Evolutionary conservation across 2,888 invertebrate genomes (phyloP).

Genomic region (Drosophila meridionalis): DNA sequence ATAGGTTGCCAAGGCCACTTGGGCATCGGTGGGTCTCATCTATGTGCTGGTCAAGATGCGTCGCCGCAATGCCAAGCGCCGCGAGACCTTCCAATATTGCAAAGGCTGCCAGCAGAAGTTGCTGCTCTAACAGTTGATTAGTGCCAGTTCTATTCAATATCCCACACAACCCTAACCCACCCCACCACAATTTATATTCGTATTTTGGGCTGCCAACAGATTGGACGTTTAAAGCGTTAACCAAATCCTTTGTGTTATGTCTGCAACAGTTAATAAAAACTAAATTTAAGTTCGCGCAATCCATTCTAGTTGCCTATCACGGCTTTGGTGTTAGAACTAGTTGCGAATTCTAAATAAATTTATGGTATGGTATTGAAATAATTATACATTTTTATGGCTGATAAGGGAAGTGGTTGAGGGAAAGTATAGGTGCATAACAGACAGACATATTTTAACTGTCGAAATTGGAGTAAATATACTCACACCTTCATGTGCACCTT

Average conservation of each 20-base stretch:
- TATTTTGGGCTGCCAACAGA: not conserved
- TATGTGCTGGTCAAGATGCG: slow-evolving; percentile 65
- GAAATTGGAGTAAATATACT: not conserved
- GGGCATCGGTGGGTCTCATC: slow-evolving; percentile 70
- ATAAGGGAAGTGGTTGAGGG: not conserved
- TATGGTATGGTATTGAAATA: not conserved
- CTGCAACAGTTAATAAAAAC: slow-evolving; percentile 7
- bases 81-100: slow-evolving; percentile 41
- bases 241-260: slow-evolving; percentile 43
- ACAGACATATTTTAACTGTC: too few species aligned
- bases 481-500: not conserved
- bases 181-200: not conserved
- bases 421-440: not conserved
- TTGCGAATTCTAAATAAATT: slow-evolving; percentile 11
- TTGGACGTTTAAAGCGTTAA: slow-evolving; percentile 20
- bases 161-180: not conserved
- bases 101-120: slow-evolving; percentile 52
- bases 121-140: slow-evolving; percentile 4
- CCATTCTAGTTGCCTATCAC: not conserved
- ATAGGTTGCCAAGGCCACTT: slow-evolving; percentile 77
- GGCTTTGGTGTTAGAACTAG: not conserved
- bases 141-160: not conserved
- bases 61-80: slow-evolving; percentile 37
- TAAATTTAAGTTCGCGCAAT: not conserved
- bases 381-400: not conserved